phyloP scores from a whole-genome alignment of 2,113 vertebrate species.

The Elanus axillaris region DNA sequence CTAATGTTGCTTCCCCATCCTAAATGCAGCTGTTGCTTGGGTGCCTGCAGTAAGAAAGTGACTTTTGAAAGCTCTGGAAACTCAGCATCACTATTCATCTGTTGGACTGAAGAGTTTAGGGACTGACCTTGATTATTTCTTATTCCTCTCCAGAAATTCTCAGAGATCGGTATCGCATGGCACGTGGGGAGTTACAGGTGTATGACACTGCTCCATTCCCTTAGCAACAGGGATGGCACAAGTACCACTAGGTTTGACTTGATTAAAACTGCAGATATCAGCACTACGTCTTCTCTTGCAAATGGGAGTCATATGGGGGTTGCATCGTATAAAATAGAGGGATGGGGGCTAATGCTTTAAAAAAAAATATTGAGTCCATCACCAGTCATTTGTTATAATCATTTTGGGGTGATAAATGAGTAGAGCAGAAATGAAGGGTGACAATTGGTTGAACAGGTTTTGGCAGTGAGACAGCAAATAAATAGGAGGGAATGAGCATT shows the following conservation, averaged over 20 bases:
- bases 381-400: background rate
- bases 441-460: constrained; percentile 46
- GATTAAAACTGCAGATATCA: background rate
- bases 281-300: background rate
- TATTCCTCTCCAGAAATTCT: background rate
- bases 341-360: background rate
- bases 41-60: background rate
- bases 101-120: background rate
- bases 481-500: constrained; percentile 20
- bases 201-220: background rate
- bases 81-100: background rate
- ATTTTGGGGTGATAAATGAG: background rate
- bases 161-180: fast-evolving
- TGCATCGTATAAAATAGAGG: background rate
- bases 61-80: background rate
- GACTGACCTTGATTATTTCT: background rate
- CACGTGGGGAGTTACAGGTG: background rate
- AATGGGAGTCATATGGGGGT: background rate
- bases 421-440: constrained; percentile 1
- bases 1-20: background rate
- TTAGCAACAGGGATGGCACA: background rate
- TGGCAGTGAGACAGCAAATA: constrained; percentile 32
- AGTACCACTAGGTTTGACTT: background rate
- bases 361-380: background rate
- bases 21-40: background rate